Evolutionary conservation across 2,888 invertebrate species (phyloP).

Genomic region (Drosophila rellima): DNA sequence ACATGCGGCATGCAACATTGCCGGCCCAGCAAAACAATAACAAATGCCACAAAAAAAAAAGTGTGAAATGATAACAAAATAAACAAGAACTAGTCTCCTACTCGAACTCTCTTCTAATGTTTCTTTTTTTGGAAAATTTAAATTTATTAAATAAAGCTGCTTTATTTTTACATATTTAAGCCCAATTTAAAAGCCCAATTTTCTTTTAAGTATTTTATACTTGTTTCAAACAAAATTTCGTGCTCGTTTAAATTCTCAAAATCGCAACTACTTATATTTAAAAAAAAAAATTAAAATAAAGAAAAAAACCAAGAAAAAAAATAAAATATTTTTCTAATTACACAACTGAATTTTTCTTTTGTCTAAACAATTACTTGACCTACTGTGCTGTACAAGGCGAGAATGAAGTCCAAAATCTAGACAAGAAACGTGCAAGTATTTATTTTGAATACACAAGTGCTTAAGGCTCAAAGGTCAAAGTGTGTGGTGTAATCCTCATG

Average conservation of each 20-base stretch:
- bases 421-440: slow-evolving; percentile 40
- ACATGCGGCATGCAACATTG: slow-evolving; percentile 4
- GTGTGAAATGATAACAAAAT: slow-evolving; percentile 1
- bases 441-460: slow-evolving; percentile 47
- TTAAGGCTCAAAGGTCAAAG: slow-evolving; percentile 51
- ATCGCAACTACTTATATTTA: no score
- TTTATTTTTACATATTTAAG: no score
- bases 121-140: no score
- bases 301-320: no score
- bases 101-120: neutral
- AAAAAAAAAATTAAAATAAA: no score
- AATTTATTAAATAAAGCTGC: no score
- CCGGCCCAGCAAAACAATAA: neutral
- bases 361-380: neutral
- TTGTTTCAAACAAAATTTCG: no score
- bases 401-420: slow-evolving; percentile 1
- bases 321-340: no score
- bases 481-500: slow-evolving; percentile 26
- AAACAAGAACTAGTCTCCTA: neutral
- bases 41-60: neutral
- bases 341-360: no score
- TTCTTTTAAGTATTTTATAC: no score
- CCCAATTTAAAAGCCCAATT: no score
- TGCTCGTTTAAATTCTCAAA: no score
- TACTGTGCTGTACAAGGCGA: neutral